Percentiles rank a stretch among this genome's conserved stretches.
phyloP scores from a whole-genome alignment of 2,888 invertebrate species.

The Pegoplata infirma region DNA sequence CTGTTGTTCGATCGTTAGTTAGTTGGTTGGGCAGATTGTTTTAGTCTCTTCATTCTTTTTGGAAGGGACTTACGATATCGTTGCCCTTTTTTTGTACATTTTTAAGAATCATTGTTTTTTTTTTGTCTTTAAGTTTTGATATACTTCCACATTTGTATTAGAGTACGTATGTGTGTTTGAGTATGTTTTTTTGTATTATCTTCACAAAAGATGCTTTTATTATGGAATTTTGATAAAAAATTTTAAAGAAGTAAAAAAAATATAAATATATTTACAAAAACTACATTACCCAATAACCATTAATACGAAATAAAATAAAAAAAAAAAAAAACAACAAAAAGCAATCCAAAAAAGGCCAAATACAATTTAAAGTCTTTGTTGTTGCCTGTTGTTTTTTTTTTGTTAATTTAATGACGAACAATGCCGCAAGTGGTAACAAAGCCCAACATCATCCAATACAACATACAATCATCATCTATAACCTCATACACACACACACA shows the following conservation, averaged over 20 bases:
- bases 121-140: neutral
- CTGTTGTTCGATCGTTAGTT: too few relatives aligned
- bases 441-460: conserved; percentile 5
- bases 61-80: conserved; percentile 7
- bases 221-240: conserved; percentile 42
- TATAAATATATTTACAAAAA: conserved; percentile 7
- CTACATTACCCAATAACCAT: conserved; percentile 14
- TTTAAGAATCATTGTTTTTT: conserved; percentile 16
- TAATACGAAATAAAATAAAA: conserved; percentile 10
- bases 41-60: neutral
- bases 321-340: too few relatives aligned
- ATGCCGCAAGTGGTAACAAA: conserved; percentile 45
- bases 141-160: neutral
- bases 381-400: too few relatives aligned
- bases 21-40: neutral
- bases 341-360: conserved; percentile 38
- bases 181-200: conserved; percentile 23
- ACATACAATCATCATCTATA: neutral
- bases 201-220: conserved; percentile 37
- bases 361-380: conserved; percentile 28
- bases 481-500: conserved; percentile 1
- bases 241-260: conserved; percentile 15
- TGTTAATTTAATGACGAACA: conserved; percentile 31
- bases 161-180: neutral
- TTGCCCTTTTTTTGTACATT: neutral